These are phyloP conservation scores for Lipotes vexillifer DNA, from an alignment of 2,113 vertebrate genomes.

Conservation along the genomic window DNA sequence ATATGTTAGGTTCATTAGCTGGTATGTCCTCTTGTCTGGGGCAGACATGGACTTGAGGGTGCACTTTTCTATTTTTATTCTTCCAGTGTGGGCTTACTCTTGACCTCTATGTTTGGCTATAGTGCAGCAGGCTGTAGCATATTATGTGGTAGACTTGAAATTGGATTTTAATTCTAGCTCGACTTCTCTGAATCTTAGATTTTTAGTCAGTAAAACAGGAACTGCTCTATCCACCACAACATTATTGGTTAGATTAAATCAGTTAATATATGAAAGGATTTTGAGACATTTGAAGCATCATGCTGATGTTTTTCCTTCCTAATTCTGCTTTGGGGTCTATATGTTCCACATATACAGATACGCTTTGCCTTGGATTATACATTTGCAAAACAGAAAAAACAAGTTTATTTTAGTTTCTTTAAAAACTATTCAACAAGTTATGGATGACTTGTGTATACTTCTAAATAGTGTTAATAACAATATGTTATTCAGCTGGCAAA, in stretches of 20 bases:
- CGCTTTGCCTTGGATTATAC: background rate
- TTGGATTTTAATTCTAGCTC: background rate
- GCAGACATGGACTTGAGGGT: background rate
- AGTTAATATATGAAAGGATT: background rate
- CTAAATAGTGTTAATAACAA: background rate
- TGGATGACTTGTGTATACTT: background rate
- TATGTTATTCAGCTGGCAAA: background rate
- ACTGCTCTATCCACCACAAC: background rate
- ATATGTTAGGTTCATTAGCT: background rate
- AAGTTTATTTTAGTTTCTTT: background rate
- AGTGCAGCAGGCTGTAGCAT: background rate
- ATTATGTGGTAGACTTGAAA: background rate
- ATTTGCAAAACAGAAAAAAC: background rate
- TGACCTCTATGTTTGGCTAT: background rate
- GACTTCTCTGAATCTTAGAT: background rate
- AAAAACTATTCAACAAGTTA: background rate
- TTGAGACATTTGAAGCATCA: background rate
- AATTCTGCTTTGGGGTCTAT: background rate
- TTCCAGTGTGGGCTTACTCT: background rate
- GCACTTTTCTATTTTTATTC: background rate
- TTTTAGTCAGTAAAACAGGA: background rate
- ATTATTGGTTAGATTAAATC: background rate
- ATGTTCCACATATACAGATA: background rate
- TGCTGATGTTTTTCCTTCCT: background rate
- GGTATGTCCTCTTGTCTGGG: background rate